Evolutionary conservation across 2,113 vertebrate genomes (phyloP), one percentile per base, ranked within the genome.

Genomic region (Probosciger aterrimus): DNA sequence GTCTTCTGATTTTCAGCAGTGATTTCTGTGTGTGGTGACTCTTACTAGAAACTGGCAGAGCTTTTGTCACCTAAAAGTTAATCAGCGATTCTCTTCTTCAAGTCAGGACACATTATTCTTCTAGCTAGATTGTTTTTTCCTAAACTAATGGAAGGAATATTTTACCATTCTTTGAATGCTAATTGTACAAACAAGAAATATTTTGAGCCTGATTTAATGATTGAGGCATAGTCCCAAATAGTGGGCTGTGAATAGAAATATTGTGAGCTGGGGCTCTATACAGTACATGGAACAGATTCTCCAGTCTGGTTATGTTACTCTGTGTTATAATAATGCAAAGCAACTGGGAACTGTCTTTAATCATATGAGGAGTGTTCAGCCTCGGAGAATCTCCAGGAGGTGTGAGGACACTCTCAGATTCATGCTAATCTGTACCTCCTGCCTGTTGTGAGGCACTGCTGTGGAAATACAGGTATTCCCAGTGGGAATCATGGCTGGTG

Each of bases 1-100:
- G 59, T 73, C 71, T 90, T 92, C 85, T 88, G 94, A 93, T 94
- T 80, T 91, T 93, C 89, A 82, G 57, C 65, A 49, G 65, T 68
- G 89, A 95, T 89, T 91, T 82, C 91, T 89, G 43, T 43, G 44
- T 84, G 63, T 44, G 57, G 43, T 69, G 71, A 88, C 71, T 91
- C 31, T 86, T 46, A 88, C 82, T 79, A 94, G 82, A 88, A 93
- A 77, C 31, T 46, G 68, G 27, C 79, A 83, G 78, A 13, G 4
- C 2, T 69, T 86, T 63, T 80, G 78, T 50, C 67, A 63, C 59
- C 46, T 86, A 33, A 31, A 84, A 93, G 39, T 84, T 92, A 68
- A 89, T 84, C 70, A 82, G 47, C 57, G 19, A 60, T 67, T 77
- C 55, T 43, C 27, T 84, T 76, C 79, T 76, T 83, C 57, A 43